phyloP scores from a whole-genome alignment of 2,113 vertebrate genomes.

The cat (Felis catus) region F.catus_Fca126_mat1.0 CM031420.1:151694501-151695000 shows the following conservation, averaged over 20 bases:
- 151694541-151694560: constrained; percentile 38
- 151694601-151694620: background rate
- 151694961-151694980: background rate
- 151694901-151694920: background rate
- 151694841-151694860: background rate
- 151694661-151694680: background rate
- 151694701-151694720: background rate
- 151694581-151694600: background rate
- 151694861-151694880: background rate
- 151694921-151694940: background rate
- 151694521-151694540: constrained; percentile 4
- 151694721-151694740: background rate
- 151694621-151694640: background rate
- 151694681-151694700: background rate
- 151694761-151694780: background rate
- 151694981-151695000: background rate
- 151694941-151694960: background rate
- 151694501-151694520: constrained; percentile 71
- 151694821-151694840: background rate
- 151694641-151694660: background rate
- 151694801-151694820: background rate
- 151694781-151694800: background rate
- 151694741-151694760: background rate
- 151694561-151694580: background rate
- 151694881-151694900: background rate